Evolutionary conservation across 2,797 vertebrate species (phyloP), one percentile per base, ranked within the genome.

Genomic region (Hylomyscus alleni): DNA sequence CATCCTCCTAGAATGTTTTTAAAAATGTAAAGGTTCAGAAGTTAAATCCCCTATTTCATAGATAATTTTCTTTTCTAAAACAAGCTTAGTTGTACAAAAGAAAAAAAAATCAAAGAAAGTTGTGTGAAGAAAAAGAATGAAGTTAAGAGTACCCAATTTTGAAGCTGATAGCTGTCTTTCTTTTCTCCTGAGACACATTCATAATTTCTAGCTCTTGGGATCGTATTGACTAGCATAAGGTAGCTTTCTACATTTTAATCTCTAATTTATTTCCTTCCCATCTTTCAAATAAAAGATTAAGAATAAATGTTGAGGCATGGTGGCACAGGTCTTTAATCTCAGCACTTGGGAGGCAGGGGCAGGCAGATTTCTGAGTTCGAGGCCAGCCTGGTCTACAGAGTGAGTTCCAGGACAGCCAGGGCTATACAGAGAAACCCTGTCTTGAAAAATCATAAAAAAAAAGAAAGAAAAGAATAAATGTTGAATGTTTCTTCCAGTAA

Each of bases 401-500:
- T n/a, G n/a, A n/a, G n/a, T n/a, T n/a, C n/a, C n/a, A n/a, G n/a
- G n/a, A n/a, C n/a, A n/a, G n/a, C n/a, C n/a, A n/a, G n/a, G n/a
- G n/a, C n/a, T n/a, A n/a, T n/a, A n/a, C n/a, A n/a, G n/a, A n/a
- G n/a, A n/a, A n/a, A n/a, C n/a, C n/a, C n/a, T n/a, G n/a, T n/a
- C n/a, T n/a, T n/a, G n/a, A n/a, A n/a, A n/a, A n/a, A n/a, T n/a
- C n/a, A n/a, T n/a, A n/a, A n/a, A n/a, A n/a, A n/a, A n/a, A n/a
- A n/a, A n/a, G n/a, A n/a, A n/a, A n/a, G n/a, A n/a, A n/a, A 81
- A 96, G 81, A 93, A 67, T 77, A 82, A 84, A 87, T 58, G 80
- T 82, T 77, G 56, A 94, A 6, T 85, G 6, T 12, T 4, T 77
- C 1, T 92, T 24, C 22, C 47, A 91, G 34, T 19, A 72, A 85